Percentiles rank a stretch among this genome's conserved stretches.
phyloP scores from a whole-genome alignment of 2,113 vertebrate genomes.

The Eublepharis macularius region DNA sequence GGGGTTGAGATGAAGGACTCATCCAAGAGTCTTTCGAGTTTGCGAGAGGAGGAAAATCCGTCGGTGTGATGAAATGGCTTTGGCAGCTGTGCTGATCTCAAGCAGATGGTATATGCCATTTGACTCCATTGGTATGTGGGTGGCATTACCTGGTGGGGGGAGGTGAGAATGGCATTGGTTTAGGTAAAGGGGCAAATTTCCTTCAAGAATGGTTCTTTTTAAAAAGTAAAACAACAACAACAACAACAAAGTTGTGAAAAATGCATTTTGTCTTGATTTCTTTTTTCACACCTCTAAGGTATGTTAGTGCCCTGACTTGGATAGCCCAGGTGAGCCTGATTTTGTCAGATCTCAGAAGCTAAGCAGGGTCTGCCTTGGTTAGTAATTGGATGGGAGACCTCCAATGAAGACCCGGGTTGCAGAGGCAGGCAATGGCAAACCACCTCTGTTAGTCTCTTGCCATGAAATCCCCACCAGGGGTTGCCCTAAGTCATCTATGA shows the following conservation, averaged over 20 bases:
- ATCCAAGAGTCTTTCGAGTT: background rate
- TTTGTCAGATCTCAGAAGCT: too few relatives aligned
- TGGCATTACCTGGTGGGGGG: background rate
- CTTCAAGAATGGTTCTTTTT: background rate
- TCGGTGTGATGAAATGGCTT: background rate
- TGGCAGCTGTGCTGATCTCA: background rate
- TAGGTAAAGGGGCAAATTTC: background rate
- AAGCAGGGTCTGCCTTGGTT: too few relatives aligned
- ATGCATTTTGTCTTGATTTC: background rate
- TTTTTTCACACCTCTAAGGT: too few relatives aligned
- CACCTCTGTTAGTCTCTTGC: too few relatives aligned
- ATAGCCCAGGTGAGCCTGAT: too few relatives aligned
- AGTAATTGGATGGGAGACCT: too few relatives aligned
- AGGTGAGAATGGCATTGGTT: background rate
- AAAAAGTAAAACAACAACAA: background rate
- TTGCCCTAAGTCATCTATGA: too few relatives aligned
- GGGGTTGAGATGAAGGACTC: background rate
- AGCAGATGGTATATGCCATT: background rate
- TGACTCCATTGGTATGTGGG: background rate
- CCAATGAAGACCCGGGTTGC: too few relatives aligned
- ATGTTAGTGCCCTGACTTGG: too few relatives aligned
- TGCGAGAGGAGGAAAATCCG: background rate
- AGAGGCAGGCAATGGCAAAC: too few relatives aligned
- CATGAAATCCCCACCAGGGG: too few relatives aligned
- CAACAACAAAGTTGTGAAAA: background rate